A percentile compares a stretch with the other conserved stretches of the same genome.
phyloP scores from a whole-genome alignment of 1,140 invertebrate genomes.

The Drosophila jambulina region DNA sequence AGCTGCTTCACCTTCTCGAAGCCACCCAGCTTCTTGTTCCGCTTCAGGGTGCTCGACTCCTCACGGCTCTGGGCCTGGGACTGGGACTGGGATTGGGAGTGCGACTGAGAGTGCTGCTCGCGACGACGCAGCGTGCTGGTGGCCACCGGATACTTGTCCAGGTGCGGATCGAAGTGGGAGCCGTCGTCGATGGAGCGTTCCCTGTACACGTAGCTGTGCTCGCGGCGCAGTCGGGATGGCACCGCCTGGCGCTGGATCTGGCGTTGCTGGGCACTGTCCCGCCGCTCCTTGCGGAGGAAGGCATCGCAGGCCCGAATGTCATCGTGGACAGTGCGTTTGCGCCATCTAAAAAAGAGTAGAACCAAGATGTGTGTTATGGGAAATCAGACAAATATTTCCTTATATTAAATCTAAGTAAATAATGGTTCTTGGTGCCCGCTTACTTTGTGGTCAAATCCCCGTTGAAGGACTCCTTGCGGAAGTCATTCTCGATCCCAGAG shows the following conservation, averaged over 20 bases:
- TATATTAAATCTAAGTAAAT: too few species aligned
- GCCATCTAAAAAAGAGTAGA: constrained; percentile 64
- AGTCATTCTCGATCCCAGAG: constrained; percentile 92
- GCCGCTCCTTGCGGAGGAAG: constrained; percentile 86
- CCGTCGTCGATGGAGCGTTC: constrained; percentile 88
- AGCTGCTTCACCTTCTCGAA: constrained; percentile 88
- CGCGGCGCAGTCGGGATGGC: constrained; percentile 63
- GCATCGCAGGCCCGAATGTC: constrained; percentile 78
- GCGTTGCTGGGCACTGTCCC: constrained; percentile 85
- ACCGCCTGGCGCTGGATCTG: constrained; percentile 48
- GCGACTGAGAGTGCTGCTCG: constrained; percentile 54
- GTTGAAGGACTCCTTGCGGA: constrained; percentile 89
- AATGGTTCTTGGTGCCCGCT: too few species aligned
- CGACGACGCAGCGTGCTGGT: constrained; percentile 66
- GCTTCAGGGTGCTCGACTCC: constrained; percentile 67
- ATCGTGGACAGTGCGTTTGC: constrained; percentile 70
- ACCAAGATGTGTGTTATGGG: neutral
- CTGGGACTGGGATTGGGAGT: constrained; percentile 33
- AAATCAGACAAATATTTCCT: neutral
- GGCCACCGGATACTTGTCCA: constrained; percentile 86
- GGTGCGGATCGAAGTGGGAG: constrained; percentile 87
- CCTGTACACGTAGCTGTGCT: constrained; percentile 87
- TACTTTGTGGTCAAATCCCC: constrained; percentile 85
- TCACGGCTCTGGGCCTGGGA: constrained; percentile 41
- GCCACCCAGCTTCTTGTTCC: constrained; percentile 87